Conservation (phyloP, 23 tunicate genomes). For the Phallusia fumigata region DNA sequence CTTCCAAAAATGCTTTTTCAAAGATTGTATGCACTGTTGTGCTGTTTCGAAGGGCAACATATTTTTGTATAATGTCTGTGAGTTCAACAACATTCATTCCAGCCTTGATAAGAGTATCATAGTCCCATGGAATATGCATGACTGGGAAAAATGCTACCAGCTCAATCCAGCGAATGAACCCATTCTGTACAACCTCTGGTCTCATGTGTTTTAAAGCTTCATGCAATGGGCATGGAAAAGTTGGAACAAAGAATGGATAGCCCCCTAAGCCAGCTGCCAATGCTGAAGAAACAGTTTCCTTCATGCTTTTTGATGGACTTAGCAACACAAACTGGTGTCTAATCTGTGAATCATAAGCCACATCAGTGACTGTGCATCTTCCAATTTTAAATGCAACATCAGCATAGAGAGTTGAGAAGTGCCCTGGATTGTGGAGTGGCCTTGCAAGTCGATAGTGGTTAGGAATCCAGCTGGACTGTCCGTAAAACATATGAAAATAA, state of each 20-base stretch:
- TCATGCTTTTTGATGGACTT: constrained; percentile 31
- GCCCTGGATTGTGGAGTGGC: constrained; percentile 40
- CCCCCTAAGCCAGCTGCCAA: constrained; percentile 69
- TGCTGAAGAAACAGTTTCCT: constrained; percentile 37
- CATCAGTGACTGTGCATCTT: constrained; percentile 56
- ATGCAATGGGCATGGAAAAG: constrained; percentile 40
- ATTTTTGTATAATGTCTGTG: constrained; percentile 21
- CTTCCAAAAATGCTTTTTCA: constrained; percentile 33
- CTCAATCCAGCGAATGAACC: constrained; percentile 54
- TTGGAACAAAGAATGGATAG: constrained; percentile 64
- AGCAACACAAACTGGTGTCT: constrained; percentile 49
- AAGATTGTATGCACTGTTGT: constrained; percentile 15
- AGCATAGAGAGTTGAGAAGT: constrained; percentile 60
- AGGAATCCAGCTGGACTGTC: constrained; percentile 73
- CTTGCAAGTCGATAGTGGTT: constrained; percentile 17
- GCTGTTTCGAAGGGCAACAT: constrained; percentile 30
- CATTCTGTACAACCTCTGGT: constrained; percentile 24
- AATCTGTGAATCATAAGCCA: constrained; percentile 64
- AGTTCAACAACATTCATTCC: constrained; percentile 20
- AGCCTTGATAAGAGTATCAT: neutral
- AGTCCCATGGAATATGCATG: constrained; percentile 74
- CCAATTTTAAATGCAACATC: constrained; percentile 19
- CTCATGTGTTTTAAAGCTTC: constrained; percentile 24
- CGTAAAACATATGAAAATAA: constrained; percentile 42
- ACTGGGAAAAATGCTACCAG: constrained; percentile 77